A percentile compares a stretch with the other conserved stretches of the same genome.
These are phyloP conservation scores for Archilochus colubris DNA, from an alignment of 2,113 vertebrate species.

Conservation along the genomic window DNA sequence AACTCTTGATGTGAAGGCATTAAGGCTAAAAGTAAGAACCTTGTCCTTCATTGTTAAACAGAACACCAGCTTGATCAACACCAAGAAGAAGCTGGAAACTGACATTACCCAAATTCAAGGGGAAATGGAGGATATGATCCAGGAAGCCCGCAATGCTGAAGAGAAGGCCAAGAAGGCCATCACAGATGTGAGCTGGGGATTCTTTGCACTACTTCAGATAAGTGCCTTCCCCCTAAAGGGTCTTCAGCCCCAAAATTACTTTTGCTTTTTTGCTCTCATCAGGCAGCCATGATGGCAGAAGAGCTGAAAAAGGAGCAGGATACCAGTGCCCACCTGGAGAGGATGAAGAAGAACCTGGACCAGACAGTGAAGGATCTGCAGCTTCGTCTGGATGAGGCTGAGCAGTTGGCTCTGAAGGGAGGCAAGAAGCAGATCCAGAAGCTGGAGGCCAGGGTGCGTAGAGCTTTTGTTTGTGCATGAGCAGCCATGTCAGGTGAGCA, in stretches of 20 bases:
- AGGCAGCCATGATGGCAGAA: constrained; percentile 91
- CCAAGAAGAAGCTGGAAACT: background rate
- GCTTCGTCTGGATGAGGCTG: constrained; percentile 81
- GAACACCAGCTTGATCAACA: background rate
- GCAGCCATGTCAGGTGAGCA: background rate
- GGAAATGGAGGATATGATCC: constrained; percentile 69
- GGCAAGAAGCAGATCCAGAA: constrained; percentile 89
- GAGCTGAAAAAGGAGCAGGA: constrained; percentile 95
- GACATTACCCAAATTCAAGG: constrained; percentile 73
- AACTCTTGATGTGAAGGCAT: too few species aligned
- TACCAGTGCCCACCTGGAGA: constrained; percentile 84
- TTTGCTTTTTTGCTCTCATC: background rate
- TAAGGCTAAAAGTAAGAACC: too few species aligned
- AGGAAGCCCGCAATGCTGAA: constrained; percentile 75
- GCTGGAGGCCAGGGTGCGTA: constrained; percentile 82
- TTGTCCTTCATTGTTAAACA: background rate
- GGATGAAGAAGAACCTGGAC: background rate
- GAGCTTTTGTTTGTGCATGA: background rate
- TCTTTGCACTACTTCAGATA: background rate
- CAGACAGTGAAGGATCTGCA: constrained; percentile 84
- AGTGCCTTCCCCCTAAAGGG: too few species aligned
- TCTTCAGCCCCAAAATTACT: background rate
- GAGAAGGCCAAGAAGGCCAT: constrained; percentile 80
- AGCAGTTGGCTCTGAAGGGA: constrained; percentile 82
- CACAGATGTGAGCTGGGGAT: constrained; percentile 65